Conservation (phyloP, 2,888 invertebrate genomes). For the Synanthedon tipuliformis region DNA sequence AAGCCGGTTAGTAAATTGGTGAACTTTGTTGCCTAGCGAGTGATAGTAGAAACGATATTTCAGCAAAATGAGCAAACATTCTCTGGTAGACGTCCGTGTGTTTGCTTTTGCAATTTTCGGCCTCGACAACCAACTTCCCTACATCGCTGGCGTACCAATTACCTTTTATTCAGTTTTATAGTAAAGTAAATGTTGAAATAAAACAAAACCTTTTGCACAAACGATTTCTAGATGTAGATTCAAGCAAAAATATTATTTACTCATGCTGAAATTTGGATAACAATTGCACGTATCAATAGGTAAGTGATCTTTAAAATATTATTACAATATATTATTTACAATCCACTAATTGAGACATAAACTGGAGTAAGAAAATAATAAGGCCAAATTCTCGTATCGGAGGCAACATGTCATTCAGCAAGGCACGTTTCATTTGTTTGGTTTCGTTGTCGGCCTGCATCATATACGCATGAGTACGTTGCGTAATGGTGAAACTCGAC, state of each 20-base stretch:
- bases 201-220: too few species aligned
- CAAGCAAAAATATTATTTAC: too few species aligned
- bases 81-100: neutral
- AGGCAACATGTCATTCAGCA: neutral
- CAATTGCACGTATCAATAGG: too few species aligned
- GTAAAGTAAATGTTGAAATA: too few species aligned
- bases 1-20: neutral
- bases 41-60: neutral
- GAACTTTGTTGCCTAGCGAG: neutral
- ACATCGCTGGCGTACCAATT: neutral
- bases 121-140: neutral
- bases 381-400: neutral
- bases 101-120: neutral
- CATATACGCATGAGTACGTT: conserved; percentile 1
- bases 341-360: too few species aligned
- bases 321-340: too few species aligned
- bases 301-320: too few species aligned
- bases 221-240: too few species aligned
- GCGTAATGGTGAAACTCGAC: neutral
- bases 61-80: neutral
- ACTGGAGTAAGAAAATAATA: too few species aligned
- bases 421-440: neutral
- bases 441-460: conserved; percentile 1
- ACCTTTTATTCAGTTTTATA: too few species aligned
- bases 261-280: too few species aligned